These are phyloP conservation scores for Spodoptera littoralis DNA, from an alignment of 2,888 invertebrate genomes.

Conservation along the genomic window DNA sequence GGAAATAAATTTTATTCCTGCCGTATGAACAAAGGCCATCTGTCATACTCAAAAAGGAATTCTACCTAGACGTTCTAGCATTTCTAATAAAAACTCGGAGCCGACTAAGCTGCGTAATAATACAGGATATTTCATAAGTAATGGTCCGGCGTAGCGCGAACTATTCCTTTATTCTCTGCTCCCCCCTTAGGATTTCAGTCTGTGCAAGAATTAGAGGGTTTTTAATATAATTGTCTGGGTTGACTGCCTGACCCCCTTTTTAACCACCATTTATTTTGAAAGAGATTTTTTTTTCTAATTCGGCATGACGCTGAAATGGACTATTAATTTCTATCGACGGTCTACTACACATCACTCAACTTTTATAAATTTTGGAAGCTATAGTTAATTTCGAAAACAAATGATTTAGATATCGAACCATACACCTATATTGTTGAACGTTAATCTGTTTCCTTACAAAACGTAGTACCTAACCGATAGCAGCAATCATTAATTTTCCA, in stretches of 20 bases:
- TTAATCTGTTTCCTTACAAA: too few species aligned
- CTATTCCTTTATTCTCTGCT: slow-evolving; percentile 46
- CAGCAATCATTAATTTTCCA: slow-evolving; percentile 7
- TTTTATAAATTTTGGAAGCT: too few species aligned
- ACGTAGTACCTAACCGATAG: neutral
- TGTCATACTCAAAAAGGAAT: slow-evolving; percentile 74
- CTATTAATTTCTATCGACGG: too few species aligned
- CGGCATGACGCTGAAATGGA: too few species aligned
- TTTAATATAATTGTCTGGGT: slow-evolving; percentile 34
- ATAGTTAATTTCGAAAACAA: too few species aligned
- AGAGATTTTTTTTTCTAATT: neutral
- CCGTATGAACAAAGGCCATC: slow-evolving; percentile 60
- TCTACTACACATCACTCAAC: too few species aligned
- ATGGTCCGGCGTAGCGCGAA: slow-evolving; percentile 48
- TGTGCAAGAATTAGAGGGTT: slow-evolving; percentile 36
- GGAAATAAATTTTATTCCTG: slow-evolving; percentile 41
- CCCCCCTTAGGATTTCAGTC: slow-evolving; percentile 30
- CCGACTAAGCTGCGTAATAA: slow-evolving; percentile 57
- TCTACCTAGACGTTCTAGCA: slow-evolving; percentile 53
- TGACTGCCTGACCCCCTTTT: slow-evolving; percentile 19
- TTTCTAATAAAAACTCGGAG: slow-evolving; percentile 64
- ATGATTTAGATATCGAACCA: too few species aligned
- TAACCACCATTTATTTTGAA: slow-evolving; percentile 1
- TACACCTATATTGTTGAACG: too few species aligned
- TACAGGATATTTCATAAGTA: slow-evolving; percentile 63